Percentiles rank a stretch among this genome's conserved stretches.
phyloP scores from a whole-genome alignment of 2,888 invertebrate species.

The Palloptera scutellata region DNA sequence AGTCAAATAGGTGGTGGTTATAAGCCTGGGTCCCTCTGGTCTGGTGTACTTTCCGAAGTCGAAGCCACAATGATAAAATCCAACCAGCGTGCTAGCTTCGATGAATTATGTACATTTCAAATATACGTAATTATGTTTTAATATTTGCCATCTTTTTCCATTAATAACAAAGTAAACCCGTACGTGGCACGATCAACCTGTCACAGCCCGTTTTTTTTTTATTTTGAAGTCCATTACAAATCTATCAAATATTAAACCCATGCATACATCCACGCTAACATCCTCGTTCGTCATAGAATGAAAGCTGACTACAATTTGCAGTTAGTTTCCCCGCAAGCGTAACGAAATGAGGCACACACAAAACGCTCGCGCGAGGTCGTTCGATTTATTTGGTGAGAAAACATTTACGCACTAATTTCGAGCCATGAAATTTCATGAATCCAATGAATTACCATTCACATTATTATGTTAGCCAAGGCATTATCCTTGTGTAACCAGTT shows the following conservation, averaged over 20 bases:
- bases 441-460: conserved; percentile 39
- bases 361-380: conserved; percentile 7
- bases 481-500: conserved; percentile 50
- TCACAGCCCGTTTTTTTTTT: conserved; percentile 7
- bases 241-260: conserved; percentile 24
- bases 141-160: too few relatives aligned
- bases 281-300: neutral
- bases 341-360: conserved; percentile 50
- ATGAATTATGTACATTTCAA: too few relatives aligned
- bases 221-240: conserved; percentile 25
- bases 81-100: too few relatives aligned
- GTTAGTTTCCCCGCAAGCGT: conserved; percentile 56
- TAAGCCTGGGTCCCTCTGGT: too few relatives aligned
- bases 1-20: too few relatives aligned
- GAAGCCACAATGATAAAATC: too few relatives aligned
- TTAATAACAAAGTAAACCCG: too few relatives aligned
- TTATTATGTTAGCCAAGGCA: conserved; percentile 27
- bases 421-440: conserved; percentile 31
- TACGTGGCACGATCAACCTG: conserved; percentile 1
- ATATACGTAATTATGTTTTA: too few relatives aligned
- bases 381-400: conserved; percentile 61
- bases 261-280: conserved; percentile 30
- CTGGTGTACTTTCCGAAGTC: too few relatives aligned
- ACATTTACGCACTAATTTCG: conserved; percentile 61
- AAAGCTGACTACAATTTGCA: conserved; percentile 46